Percentiles rank a stretch among this genome's conserved stretches.
phyloP scores from a whole-genome alignment of 2,797 vertebrate genomes.

The Halcyon chelicuti region DNA sequence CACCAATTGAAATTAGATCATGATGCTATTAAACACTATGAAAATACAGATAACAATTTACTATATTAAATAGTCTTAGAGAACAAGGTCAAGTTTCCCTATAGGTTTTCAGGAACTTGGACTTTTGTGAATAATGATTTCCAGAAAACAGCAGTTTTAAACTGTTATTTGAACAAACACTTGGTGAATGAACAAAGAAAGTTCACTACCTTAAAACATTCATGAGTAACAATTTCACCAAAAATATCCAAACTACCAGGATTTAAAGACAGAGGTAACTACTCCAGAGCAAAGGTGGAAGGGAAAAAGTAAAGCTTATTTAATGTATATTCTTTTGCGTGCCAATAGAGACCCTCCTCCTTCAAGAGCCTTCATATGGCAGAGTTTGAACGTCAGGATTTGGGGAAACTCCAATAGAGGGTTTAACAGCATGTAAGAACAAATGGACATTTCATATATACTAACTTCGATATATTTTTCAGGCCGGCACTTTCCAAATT shows the following conservation, averaged over 20 bases:
- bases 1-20: not conserved
- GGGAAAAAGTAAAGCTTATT: not conserved
- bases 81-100: not conserved
- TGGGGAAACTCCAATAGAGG: not conserved
- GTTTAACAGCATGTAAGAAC: not conserved
- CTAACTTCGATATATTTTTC: not conserved
- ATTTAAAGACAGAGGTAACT: not conserved
- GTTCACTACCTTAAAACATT: not conserved
- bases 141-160: not conserved
- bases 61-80: not conserved
- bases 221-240: not conserved
- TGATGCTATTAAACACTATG: not conserved
- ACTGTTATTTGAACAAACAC: not conserved
- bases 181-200: not conserved
- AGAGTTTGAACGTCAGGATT: accelerated
- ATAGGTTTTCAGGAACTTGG: not conserved
- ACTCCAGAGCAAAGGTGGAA: not conserved
- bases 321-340: not conserved
- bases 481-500: not conserved
- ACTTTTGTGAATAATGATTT: not conserved
- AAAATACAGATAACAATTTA: not conserved
- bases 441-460: not conserved
- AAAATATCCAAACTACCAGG: not conserved
- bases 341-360: not conserved
- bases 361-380: not conserved